Conservation (phyloP, 2,797 vertebrate genomes). For the Salarias fasciatus region DNA sequence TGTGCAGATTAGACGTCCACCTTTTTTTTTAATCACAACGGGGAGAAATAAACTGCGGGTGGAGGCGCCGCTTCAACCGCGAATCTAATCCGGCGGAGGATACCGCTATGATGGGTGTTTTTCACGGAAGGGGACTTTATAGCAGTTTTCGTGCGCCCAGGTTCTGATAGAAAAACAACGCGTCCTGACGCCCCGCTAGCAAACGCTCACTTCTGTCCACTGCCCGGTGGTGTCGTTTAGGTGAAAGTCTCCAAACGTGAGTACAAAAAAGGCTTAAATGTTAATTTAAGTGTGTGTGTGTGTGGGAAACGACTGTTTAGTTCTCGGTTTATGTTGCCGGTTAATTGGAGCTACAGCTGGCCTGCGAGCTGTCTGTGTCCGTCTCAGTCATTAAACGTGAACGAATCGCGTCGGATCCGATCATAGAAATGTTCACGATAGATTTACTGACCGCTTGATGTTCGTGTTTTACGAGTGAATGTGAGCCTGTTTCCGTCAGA, state of each 20-base stretch:
- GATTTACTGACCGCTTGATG: too few species aligned
- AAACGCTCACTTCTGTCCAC: slow-evolving; percentile 49
- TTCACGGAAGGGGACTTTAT: slow-evolving; percentile 67
- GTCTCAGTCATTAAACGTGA: too few species aligned
- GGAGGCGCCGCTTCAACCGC: slow-evolving; percentile 26
- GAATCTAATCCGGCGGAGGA: slow-evolving; percentile 55
- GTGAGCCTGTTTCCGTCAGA: too few species aligned
- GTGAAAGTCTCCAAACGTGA: slow-evolving; percentile 73
- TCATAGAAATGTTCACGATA: too few species aligned
- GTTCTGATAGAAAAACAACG: slow-evolving; percentile 71
- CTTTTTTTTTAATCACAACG: slow-evolving; percentile 24
- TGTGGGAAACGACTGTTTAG: too few species aligned
- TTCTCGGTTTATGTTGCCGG: too few species aligned
- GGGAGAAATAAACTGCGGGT: slow-evolving; percentile 41
- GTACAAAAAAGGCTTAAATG: slow-evolving; percentile 26
- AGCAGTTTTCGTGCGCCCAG: slow-evolving; percentile 62
- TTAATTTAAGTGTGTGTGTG: too few species aligned
- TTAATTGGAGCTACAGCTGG: too few species aligned
- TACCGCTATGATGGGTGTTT: slow-evolving; percentile 80
- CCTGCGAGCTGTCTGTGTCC: background rate
- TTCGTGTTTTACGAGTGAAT: too few species aligned
- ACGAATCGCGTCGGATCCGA: too few species aligned
- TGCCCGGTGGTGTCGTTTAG: slow-evolving; percentile 58
- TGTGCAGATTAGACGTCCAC: slow-evolving; percentile 55
- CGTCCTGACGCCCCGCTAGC: slow-evolving; percentile 70